Base-by-base conservation (phyloP, 2,797 vertebrate genomes). In the Harpagifer antarcticus region DNA sequence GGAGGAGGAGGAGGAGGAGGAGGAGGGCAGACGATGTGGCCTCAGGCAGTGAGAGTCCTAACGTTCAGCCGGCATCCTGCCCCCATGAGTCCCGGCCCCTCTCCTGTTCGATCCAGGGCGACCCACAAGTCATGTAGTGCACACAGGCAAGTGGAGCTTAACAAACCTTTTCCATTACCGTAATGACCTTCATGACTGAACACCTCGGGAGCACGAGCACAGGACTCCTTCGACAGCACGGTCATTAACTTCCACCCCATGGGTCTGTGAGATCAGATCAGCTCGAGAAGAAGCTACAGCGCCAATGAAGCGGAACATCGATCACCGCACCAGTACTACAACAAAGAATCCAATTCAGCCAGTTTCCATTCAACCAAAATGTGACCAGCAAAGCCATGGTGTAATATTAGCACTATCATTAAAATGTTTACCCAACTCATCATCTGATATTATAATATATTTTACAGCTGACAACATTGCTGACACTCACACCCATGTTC, bases 151-250 rank as follows among this genome's bases (percentile, higher is more conserved):
- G 79, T 63, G 72, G 42, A 68, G 83, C 80, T 49, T 58, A 90
- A 90, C 86, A 90, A 90, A 91, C 82, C 86, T 89, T 91, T 91
- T 91, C 89, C 86, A 90, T 92, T 91, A 85, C 76, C 1, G 67
- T 86, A 88, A 89, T 78, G 86, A 92, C 85, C 84, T 90, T 84
- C 68, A 72, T 74, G 78, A 86, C 84, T 76, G 74, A 77, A 65
- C 82, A 86, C 68, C 78, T 79, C 55, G 0, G 78, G 71, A 84
- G 79, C 37, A 0, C 42, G 9, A 70, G 76, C 20, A 48, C 70
- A 69, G 63, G 62, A 65, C 79, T 3, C 59, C 79, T 71, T 64
- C 82, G 20, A 72, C 74, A 66, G 73, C 78, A 64, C 14, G 8
- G 47, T 80, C 83, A 86, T 86, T 85, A 86, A 64, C 72, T 68